These are phyloP conservation scores for Brachionus sp. DNA, from an alignment of 1,140 invertebrate genomes.

Conservation along the genomic window DNA sequence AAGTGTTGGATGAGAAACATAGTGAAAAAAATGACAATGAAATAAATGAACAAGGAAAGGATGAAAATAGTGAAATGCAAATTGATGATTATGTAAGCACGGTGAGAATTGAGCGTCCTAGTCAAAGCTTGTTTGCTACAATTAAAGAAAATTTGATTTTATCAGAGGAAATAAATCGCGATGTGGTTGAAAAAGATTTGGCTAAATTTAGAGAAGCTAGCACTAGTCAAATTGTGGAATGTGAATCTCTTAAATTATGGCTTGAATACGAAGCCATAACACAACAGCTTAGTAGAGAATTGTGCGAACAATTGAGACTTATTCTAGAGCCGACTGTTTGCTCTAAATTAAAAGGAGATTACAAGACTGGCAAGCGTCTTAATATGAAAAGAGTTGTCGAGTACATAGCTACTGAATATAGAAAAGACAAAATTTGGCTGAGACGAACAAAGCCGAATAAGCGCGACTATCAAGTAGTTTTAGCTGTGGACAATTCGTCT, in stretches of 20 bases:
- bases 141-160: neutral
- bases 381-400: slow-evolving; percentile 96
- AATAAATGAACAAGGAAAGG: neutral
- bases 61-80: neutral
- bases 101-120: neutral
- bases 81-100: neutral
- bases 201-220: neutral
- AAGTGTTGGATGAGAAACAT: neutral
- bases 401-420: slow-evolving; percentile 96
- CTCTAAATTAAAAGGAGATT: slow-evolving; percentile 80
- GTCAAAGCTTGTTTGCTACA: neutral
- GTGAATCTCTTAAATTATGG: slow-evolving; percentile 10
- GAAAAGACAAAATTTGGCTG: slow-evolving; percentile 99
- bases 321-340: slow-evolving; percentile 91
- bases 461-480: slow-evolving; percentile 88
- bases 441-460: slow-evolving; percentile 89
- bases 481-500: slow-evolving; percentile 94
- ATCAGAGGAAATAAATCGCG: neutral
- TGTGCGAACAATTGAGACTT: slow-evolving; percentile 86
- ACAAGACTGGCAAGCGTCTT: slow-evolving; percentile 88
- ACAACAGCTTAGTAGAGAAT: slow-evolving; percentile 60
- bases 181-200: slow-evolving; percentile 11
- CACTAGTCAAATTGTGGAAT: neutral
- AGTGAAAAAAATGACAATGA: neutral
- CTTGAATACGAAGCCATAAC: slow-evolving; percentile 19